Evolutionary conservation across 2,888 invertebrate genomes (phyloP).

Genomic region (Agonopterix heracliana): DNA sequence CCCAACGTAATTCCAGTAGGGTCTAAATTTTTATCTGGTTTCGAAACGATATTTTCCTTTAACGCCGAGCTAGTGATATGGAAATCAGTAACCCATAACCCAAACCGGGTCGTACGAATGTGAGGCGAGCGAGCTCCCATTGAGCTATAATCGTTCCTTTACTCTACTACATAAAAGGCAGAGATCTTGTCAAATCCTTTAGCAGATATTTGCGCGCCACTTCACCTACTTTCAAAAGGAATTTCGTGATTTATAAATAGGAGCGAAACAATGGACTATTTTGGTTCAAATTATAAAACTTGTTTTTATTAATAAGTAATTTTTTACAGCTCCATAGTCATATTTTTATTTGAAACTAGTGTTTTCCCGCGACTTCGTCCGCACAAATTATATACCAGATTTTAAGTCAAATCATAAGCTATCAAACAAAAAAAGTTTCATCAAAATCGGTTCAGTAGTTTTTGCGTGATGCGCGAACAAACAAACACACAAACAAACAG

Average conservation of each 20-base stretch:
- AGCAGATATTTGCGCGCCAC: slow-evolving; percentile 5
- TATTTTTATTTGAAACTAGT: too few species aligned
- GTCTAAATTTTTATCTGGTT: too few species aligned
- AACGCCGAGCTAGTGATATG: background rate
- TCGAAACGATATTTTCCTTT: too few species aligned
- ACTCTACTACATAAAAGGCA: slow-evolving; percentile 5
- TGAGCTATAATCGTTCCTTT: background rate
- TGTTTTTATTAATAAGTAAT: background rate
- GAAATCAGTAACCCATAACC: background rate
- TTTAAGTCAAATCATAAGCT: too few species aligned
- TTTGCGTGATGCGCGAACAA: too few species aligned
- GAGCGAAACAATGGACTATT: slow-evolving; percentile 1
- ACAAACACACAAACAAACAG: too few species aligned
- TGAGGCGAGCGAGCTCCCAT: background rate
- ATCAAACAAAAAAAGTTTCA: too few species aligned
- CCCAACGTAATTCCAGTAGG: too few species aligned
- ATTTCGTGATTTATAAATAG: slow-evolving; percentile 1
- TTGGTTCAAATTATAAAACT: background rate
- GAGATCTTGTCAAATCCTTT: slow-evolving; percentile 7
- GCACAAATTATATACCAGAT: too few species aligned
- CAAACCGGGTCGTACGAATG: background rate
- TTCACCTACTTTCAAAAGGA: slow-evolving; percentile 5
- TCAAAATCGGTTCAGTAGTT: too few species aligned
- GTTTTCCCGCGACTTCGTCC: too few species aligned
- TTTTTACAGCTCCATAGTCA: background rate